phyloP scores from a whole-genome alignment of 2,113 vertebrate species.

The Rhynchomys soricoides region DNA sequence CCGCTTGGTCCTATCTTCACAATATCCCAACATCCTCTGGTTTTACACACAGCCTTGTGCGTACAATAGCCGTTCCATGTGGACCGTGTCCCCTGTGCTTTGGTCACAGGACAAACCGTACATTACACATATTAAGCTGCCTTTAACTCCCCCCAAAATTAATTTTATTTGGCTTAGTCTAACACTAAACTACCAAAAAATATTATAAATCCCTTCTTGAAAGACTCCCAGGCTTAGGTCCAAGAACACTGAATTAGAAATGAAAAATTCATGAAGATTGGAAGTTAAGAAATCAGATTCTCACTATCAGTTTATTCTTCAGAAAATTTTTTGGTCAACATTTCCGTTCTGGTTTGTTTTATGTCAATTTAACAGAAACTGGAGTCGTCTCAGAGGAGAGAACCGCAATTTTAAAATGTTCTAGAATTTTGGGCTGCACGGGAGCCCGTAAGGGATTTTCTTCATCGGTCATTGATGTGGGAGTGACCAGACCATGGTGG shows the following conservation, averaged over 20 bases:
- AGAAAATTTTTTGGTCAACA: not conserved
- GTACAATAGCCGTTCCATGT: not conserved
- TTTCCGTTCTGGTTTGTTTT: not conserved
- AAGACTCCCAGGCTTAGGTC: not conserved
- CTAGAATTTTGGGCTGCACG: too few species aligned
- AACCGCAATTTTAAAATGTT: not conserved
- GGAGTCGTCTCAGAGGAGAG: not conserved
- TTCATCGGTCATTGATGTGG: not conserved
- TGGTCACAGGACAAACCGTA: too few species aligned
- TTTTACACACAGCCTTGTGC: not conserved
- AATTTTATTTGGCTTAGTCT: not conserved
- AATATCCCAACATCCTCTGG: not conserved
- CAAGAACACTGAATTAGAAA: not conserved
- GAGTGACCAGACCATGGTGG: not conserved
- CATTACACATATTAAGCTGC: not conserved
- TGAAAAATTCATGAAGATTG: not conserved
- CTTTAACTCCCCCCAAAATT: not conserved
- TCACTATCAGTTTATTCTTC: not conserved
- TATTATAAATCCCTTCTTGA: conserved; percentile 11
- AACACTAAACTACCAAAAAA: not conserved
- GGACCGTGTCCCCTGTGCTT: too few species aligned
- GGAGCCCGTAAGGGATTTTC: not conserved
- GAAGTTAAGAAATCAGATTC: not conserved
- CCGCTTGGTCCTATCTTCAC: not conserved
- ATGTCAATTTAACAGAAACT: not conserved